Base-by-base conservation (phyloP, 1,140 invertebrate species). In the Yoshiicerus persimilis region DNA sequence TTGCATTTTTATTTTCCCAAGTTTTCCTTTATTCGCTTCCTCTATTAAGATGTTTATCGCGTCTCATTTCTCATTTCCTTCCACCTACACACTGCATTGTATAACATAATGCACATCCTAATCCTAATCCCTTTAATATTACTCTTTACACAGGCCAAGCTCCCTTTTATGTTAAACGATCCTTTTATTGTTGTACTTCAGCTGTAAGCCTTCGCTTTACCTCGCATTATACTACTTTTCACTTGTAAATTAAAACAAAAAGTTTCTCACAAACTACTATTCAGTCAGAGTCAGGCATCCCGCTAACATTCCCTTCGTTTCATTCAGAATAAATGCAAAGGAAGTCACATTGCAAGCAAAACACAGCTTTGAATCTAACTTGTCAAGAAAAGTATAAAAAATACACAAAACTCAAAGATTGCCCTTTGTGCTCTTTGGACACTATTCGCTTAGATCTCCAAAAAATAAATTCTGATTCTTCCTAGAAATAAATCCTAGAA, bases 31-130 rank as follows among this genome's bases (percentile, higher is more conserved):
- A 66, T 56, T 83, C 34, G 34, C 32, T 87, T 87, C 75, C 75
- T 83, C 75, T 47, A 80, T 36, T 84, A 62, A 83, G 87, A 80
- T 84, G 6, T 36, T 56, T 66, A 89, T 77, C 64, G 25, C 20
- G 6, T 87, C 77, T 66, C 64, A 87, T 62, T 32, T 84, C 41
- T 36, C 23, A 25, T 47, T n/a, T 87, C 36, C 64, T n/a, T 66
- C 27, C 64, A n/a, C n/a, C n/a, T n/a, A n/a, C 27, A 27, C 64
- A 66, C 64, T n/a, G 23, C 8, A 66, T 25, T 66, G 64, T 66
- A 27, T 25, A 66, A 10, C 64, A 66, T 30, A 2, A 66, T 41
- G 39, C 39, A 30, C 47, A 66, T 66, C 64, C 64, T 30, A 66
- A 30, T 30, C 64, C 11, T 27, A 16, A 56, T 56, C 47, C 47